Evolutionary conservation across 2,888 invertebrate genomes (phyloP).

Genomic region (Eledone cirrhosa): DNA sequence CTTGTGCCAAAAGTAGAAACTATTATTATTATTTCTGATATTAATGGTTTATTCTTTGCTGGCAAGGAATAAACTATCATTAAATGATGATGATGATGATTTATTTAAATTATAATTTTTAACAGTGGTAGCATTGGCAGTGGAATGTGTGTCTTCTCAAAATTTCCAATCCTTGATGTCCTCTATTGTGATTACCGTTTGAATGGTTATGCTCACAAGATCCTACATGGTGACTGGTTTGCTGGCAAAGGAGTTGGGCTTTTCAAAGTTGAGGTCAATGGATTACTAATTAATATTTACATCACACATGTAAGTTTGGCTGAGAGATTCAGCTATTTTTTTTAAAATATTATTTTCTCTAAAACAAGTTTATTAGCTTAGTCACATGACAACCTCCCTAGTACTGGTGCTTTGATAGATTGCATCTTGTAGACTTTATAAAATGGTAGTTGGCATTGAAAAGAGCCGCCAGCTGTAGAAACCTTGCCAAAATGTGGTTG

Average conservation of each 20-base stretch:
- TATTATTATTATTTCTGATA: too few relatives aligned
- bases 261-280: conserved; percentile 67
- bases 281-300: conserved; percentile 81
- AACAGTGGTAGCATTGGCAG: conserved; percentile 64
- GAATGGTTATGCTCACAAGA: conserved; percentile 96
- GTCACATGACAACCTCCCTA: too few relatives aligned
- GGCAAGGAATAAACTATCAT: too few relatives aligned
- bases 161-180: conserved; percentile 73
- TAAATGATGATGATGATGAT: too few relatives aligned
- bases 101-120: too few relatives aligned
- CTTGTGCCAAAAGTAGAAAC: too few relatives aligned
- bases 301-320: conserved; percentile 86
- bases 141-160: conserved; percentile 65
- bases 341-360: background rate
- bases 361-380: background rate
- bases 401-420: too few relatives aligned
- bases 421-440: background rate
- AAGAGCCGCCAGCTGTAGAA: too few relatives aligned
- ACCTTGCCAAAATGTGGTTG: too few relatives aligned
- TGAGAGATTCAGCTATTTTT: background rate
- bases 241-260: conserved; percentile 83
- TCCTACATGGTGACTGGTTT: conserved; percentile 99
- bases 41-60: too few relatives aligned
- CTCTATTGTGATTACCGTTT: conserved; percentile 93
- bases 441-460: too few relatives aligned